These are phyloP conservation scores for Hybognathus amarus DNA, from an alignment of 2,797 vertebrate species.

Conservation along the genomic window DNA sequence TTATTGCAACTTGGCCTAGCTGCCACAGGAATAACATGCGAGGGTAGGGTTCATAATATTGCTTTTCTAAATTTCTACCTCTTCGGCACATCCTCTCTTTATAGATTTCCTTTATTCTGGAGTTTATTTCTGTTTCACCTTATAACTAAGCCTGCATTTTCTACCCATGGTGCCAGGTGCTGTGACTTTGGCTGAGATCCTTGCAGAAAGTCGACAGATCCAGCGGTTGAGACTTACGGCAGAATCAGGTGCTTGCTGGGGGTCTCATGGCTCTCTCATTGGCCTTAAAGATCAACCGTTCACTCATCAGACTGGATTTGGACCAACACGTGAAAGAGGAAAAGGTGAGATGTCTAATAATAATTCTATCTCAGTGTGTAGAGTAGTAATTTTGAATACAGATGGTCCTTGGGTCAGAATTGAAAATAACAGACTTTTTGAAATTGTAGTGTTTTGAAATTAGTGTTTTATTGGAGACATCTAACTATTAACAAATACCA, in stretches of 20 bases:
- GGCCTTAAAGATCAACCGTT: slow-evolving; percentile 76
- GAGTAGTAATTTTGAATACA: not conserved
- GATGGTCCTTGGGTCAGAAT: not conserved
- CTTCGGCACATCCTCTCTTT: not conserved
- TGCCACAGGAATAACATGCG: slow-evolving; percentile 72
- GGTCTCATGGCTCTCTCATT: slow-evolving; percentile 79
- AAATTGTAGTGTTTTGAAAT: too few relatives aligned
- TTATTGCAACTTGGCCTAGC: slow-evolving; percentile 72
- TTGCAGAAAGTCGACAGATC: slow-evolving; percentile 74
- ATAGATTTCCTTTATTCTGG: not conserved
- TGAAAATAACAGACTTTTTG: not conserved
- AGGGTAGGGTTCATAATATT: slow-evolving; percentile 68
- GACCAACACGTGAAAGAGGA: slow-evolving; percentile 66
- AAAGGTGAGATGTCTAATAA: slow-evolving; percentile 65
- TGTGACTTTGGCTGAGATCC: slow-evolving; percentile 77
- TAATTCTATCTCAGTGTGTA: not conserved
- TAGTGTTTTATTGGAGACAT: not conserved
- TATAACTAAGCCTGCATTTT: not conserved
- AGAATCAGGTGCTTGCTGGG: slow-evolving; percentile 73
- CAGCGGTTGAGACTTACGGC: slow-evolving; percentile 70
- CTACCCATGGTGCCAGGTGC: slow-evolving; percentile 66
- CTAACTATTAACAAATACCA: not conserved
- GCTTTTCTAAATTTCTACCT: not conserved
- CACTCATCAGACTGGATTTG: slow-evolving; percentile 71
- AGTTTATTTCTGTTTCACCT: not conserved